phyloP scores from a whole-genome alignment of 2,113 vertebrate species.

The Xenopus tropicalis region DNA sequence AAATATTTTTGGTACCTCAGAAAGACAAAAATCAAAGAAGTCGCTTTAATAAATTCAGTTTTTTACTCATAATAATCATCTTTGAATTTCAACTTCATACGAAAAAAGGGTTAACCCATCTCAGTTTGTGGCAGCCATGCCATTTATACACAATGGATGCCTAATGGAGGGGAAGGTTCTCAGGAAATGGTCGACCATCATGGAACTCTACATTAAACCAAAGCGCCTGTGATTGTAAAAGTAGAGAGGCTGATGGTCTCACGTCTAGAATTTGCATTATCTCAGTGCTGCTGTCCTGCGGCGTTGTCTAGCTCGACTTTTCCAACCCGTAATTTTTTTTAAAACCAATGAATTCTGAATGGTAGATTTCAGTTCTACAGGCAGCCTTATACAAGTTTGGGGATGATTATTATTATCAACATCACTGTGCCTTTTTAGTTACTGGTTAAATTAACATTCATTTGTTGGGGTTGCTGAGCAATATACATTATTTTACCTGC shows the following conservation, averaged over 20 bases:
- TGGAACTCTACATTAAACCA: conserved; percentile 19
- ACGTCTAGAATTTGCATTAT: conserved; percentile 29
- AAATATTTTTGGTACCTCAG: too few species aligned
- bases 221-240: conserved; percentile 3
- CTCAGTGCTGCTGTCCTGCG: conserved; percentile 27
- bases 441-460: conserved; percentile 74
- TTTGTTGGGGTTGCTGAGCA: conserved; percentile 63
- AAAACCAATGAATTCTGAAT: conserved; percentile 50
- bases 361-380: conserved; percentile 59
- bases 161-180: conserved; percentile 1
- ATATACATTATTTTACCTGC: conserved; percentile 70
- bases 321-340: conserved; percentile 55
- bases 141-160: neutral
- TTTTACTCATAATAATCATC: too few species aligned
- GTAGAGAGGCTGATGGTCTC: conserved; percentile 1
- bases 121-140: neutral
- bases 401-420: conserved; percentile 61
- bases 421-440: conserved; percentile 64
- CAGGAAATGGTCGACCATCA: neutral
- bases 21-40: too few species aligned
- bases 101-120: neutral
- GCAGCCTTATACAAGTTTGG: conserved; percentile 64
- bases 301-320: conserved; percentile 46
- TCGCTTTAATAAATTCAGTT: too few species aligned
- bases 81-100: too few species aligned